Evolutionary conservation across 2,113 vertebrate species (phyloP).

Genomic region (Grallaria varia): DNA sequence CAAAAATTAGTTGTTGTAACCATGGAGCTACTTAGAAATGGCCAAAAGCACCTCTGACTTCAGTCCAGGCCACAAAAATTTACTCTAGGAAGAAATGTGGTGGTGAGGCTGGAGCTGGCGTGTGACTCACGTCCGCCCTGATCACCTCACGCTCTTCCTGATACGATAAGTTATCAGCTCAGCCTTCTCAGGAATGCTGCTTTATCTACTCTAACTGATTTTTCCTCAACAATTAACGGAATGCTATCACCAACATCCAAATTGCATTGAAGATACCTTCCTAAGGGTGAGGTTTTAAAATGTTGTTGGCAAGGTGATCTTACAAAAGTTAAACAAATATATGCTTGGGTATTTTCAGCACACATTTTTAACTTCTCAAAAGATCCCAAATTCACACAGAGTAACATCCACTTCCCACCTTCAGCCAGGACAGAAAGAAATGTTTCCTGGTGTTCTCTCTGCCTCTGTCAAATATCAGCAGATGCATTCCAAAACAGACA

Average conservation of each 20-base stretch:
- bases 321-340: conserved; percentile 12
- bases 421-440: background rate
- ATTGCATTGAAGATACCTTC: background rate
- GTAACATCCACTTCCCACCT: conserved; percentile 3
- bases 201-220: conserved; percentile 24
- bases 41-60: conserved; percentile 41
- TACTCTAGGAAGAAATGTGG: background rate
- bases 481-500: background rate
- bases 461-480: background rate
- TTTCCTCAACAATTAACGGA: conserved; percentile 42
- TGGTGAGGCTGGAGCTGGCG: background rate
- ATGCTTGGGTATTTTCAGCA: background rate
- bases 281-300: background rate
- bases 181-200: background rate
- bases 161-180: background rate
- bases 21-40: background rate
- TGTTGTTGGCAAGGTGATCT: background rate
- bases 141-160: background rate
- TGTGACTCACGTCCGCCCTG: background rate
- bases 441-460: background rate
- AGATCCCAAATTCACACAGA: background rate
- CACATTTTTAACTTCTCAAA: conserved; percentile 6
- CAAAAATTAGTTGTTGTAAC: background rate
- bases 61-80: conserved; percentile 32
- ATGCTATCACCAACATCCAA: background rate